phyloP scores from a whole-genome alignment of 2,888 invertebrate genomes.

The Sympetrum striolatum region DNA sequence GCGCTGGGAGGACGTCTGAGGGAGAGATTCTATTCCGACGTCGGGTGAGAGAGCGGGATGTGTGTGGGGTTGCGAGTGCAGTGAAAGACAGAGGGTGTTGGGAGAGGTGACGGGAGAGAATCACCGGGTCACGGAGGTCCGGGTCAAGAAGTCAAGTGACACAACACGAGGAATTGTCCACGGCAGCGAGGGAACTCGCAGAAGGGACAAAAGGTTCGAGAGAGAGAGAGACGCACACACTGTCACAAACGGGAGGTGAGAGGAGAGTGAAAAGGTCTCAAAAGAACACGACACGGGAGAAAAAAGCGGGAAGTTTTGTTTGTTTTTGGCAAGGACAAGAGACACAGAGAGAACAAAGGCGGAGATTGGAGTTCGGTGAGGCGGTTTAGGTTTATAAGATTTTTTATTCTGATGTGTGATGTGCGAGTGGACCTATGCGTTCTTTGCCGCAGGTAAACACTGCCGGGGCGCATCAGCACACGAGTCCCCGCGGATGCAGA shows the following conservation, averaged over 20 bases:
- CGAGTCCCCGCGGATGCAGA: background rate
- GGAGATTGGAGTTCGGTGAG: background rate
- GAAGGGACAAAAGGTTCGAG: slow-evolving; percentile 33
- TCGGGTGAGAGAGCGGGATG: background rate
- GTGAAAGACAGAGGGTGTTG: slow-evolving; percentile 11
- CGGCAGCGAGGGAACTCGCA: background rate
- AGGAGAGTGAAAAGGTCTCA: background rate
- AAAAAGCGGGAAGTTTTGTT: background rate
- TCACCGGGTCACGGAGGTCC: slow-evolving; percentile 41
- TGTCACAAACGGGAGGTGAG: slow-evolving; percentile 27
- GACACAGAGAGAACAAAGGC: background rate
- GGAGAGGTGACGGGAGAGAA: slow-evolving; percentile 2
- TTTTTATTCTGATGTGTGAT: background rate
- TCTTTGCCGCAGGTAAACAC: background rate
- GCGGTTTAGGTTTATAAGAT: background rate
- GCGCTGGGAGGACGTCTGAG: background rate
- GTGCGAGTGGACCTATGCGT: too few species aligned
- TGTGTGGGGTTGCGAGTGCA: background rate
- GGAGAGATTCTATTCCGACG: slow-evolving; percentile 2
- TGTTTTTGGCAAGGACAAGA: slow-evolving; percentile 9
- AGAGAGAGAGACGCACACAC: slow-evolving; percentile 4
- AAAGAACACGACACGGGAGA: background rate
- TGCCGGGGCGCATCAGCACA: background rate
- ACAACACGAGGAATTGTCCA: slow-evolving; percentile 11
- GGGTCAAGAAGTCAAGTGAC: slow-evolving; percentile 36